Evolutionary conservation across 2,888 invertebrate genomes (phyloP).

Genomic region (Aphelenchoides bicaudatus): DNA sequence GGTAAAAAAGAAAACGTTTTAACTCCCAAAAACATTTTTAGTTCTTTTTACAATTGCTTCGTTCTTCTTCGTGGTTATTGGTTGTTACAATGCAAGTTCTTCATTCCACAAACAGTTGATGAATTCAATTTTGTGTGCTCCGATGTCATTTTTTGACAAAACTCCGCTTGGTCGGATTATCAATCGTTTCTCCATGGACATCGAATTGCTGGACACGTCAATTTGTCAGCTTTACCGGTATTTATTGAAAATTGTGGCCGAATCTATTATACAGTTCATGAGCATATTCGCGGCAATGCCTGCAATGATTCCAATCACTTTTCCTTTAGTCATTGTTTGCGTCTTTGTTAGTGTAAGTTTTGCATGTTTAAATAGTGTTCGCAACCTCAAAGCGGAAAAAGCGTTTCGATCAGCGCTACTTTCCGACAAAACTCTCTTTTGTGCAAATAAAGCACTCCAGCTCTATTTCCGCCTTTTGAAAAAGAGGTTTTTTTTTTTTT

Average conservation of each 20-base stretch:
- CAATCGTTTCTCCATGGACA: slow-evolving; percentile 60
- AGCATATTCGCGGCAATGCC: slow-evolving; percentile 1
- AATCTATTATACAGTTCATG: not conserved
- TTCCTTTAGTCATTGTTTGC: slow-evolving; percentile 7
- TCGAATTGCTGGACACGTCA: slow-evolving; percentile 9
- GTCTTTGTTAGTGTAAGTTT: slow-evolving; percentile 20
- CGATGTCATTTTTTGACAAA: slow-evolving; percentile 62
- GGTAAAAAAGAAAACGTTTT: no score
- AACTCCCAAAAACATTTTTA: no score
- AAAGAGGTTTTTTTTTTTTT: no score
- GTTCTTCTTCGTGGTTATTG: slow-evolving; percentile 14
- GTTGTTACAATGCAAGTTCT: slow-evolving; percentile 15
- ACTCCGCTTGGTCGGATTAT: slow-evolving; percentile 62
- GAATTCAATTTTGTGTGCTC: slow-evolving; percentile 52
- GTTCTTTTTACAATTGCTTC: not conserved
- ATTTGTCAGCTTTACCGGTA: slow-evolving; percentile 2
- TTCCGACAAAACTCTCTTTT: no score
- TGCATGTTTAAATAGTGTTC: no score
- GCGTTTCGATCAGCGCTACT: slow-evolving; percentile 29
- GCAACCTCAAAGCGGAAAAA: not conserved
- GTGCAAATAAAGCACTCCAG: no score
- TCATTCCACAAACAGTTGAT: slow-evolving; percentile 31
- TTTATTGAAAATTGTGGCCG: slow-evolving; percentile 7
- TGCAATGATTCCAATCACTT: slow-evolving; percentile 41
- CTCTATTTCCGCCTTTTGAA: no score